phyloP scores from a whole-genome alignment of 35 echinoderm and acorn worm genomes.

The Hemicentrotus pulcherrimus region DNA sequence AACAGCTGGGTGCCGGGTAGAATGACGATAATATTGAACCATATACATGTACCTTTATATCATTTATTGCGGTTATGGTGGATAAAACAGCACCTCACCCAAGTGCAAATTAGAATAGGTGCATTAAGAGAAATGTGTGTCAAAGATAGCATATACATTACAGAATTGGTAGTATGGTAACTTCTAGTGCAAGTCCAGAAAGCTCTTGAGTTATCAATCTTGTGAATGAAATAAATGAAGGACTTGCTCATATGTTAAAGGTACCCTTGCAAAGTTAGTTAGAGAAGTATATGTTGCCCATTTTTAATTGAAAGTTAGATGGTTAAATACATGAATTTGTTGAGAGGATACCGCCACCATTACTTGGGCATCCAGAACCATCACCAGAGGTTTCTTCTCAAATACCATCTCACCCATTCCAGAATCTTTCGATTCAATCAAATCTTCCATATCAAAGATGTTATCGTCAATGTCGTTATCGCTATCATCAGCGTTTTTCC shows the following conservation, averaged over 20 bases:
- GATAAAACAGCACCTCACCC: too few relatives aligned
- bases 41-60: too few relatives aligned
- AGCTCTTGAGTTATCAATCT: too few relatives aligned
- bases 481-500: neutral
- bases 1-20: too few relatives aligned
- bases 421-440: neutral
- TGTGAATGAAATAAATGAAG: too few relatives aligned
- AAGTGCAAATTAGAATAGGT: neutral
- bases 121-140: neutral
- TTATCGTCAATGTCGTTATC: conserved; percentile 35
- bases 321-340: neutral
- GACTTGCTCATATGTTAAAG: too few relatives aligned
- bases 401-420: neutral
- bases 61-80: too few relatives aligned
- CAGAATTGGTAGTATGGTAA: neutral
- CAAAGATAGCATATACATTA: neutral
- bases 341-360: neutral
- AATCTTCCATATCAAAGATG: conserved; percentile 19
- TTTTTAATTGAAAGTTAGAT: neutral
- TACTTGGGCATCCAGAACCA: neutral
- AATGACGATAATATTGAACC: too few relatives aligned
- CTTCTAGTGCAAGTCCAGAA: neutral
- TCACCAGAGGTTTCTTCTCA: neutral
- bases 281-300: neutral
- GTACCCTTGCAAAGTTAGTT: neutral